phyloP scores from a whole-genome alignment of 64 coral and sea anemone genomes.

The Stichodactyla helianthus region DNA sequence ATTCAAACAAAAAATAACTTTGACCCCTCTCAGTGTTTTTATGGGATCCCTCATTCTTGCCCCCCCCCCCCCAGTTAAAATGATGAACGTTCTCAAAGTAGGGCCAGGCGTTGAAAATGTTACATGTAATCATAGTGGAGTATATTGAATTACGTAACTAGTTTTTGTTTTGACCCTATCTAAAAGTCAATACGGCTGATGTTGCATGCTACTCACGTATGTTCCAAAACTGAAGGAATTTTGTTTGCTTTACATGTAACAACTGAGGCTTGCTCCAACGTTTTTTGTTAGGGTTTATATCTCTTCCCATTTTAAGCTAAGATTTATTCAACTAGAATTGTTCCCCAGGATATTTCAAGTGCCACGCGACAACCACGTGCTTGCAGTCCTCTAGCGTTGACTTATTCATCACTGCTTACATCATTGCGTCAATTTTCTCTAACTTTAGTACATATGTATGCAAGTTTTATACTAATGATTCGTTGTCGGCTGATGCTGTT shows the following conservation, averaged over 20 bases:
- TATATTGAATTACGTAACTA: background rate
- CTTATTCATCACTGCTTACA: no score
- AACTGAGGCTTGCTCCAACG: background rate
- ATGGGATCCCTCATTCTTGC: no score
- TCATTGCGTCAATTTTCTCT: no score
- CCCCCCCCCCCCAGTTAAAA: no score
- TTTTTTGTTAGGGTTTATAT: background rate
- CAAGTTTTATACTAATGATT: no score
- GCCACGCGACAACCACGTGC: constrained; percentile 5
- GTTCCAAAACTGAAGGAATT: background rate
- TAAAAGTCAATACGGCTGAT: background rate
- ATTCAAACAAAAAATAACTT: no score
- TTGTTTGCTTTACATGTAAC: background rate
- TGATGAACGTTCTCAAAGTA: no score
- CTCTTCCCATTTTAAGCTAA: no score
- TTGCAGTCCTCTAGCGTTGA: background rate
- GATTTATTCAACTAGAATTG: background rate
- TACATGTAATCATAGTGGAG: background rate
- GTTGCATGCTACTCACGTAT: background rate
- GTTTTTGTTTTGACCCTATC: background rate
- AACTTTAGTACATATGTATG: no score
- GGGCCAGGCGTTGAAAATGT: no score
- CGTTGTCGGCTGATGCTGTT: no score
- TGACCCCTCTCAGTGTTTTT: no score
- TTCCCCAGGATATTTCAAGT: background rate